phyloP scores from a whole-genome alignment of 1,140 invertebrate genomes.

The Brachionus rubens region DNA sequence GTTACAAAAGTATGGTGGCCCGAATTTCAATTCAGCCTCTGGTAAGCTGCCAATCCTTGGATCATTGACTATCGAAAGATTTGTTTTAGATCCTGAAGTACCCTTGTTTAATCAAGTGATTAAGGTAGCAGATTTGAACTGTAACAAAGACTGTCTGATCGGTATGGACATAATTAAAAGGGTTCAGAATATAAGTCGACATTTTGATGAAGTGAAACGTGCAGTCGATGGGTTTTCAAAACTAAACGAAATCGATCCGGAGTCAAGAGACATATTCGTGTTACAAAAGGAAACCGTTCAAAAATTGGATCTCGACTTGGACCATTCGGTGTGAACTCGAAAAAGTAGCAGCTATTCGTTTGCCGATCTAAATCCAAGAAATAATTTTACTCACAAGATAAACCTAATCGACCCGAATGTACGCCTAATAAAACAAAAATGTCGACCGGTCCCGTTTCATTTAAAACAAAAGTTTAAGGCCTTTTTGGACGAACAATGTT shows the following conservation, averaged over 20 bases:
- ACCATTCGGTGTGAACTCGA: background rate
- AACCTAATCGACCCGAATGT: background rate
- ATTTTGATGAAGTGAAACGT: background rate
- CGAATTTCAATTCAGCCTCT: background rate
- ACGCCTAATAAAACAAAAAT: too few species aligned
- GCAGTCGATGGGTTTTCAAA: background rate
- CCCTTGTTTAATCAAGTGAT: background rate
- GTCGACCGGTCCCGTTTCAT: too few species aligned
- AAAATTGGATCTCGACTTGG: background rate
- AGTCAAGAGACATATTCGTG: background rate
- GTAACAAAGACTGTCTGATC: conserved; percentile 1
- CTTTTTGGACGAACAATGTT: background rate
- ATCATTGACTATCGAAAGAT: background rate
- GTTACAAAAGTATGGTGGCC: background rate
- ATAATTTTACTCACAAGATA: background rate
- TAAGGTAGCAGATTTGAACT: background rate
- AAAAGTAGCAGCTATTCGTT: background rate
- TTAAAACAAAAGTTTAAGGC: too few species aligned
- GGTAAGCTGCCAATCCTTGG: background rate
- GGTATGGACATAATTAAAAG: background rate
- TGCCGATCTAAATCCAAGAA: background rate
- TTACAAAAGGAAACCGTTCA: background rate
- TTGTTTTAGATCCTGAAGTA: background rate
- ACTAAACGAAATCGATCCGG: background rate
- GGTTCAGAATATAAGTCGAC: background rate